phyloP scores from a whole-genome alignment of 2,113 vertebrate genomes.

The Aphyosemion australe region DNA sequence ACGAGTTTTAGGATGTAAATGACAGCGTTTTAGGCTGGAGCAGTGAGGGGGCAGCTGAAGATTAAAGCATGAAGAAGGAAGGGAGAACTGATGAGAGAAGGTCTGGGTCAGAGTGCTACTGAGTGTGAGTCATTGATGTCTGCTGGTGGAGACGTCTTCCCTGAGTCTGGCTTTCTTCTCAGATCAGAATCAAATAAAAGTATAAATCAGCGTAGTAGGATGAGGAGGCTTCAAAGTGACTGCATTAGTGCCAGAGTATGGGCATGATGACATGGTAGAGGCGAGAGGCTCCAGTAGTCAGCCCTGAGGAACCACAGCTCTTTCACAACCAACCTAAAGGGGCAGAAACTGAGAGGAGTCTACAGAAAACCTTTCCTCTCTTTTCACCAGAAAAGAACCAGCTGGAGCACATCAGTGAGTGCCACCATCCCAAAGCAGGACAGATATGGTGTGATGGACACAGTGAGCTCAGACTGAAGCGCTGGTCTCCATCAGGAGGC shows the following conservation, averaged over 20 bases:
- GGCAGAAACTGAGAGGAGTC: too few relatives aligned
- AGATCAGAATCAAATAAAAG: background rate
- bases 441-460: too few relatives aligned
- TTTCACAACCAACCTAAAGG: too few relatives aligned
- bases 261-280: background rate
- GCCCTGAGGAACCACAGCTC: background rate
- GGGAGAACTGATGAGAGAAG: conserved; percentile 3
- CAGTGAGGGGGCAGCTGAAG: conserved; percentile 14
- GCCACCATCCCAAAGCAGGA: too few relatives aligned
- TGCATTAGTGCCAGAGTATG: background rate
- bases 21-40: background rate
- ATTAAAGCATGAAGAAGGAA: conserved; percentile 13
- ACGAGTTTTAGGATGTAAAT: conserved; percentile 11
- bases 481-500: too few relatives aligned
- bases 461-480: too few relatives aligned
- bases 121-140: conserved; percentile 1
- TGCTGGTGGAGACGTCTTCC: background rate
- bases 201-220: too few relatives aligned
- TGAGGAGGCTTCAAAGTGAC: background rate
- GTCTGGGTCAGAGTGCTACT: background rate
- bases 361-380: too few relatives aligned
- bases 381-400: too few relatives aligned
- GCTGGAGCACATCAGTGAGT: too few relatives aligned
- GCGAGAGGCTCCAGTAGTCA: background rate
- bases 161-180: too few relatives aligned